These are phyloP conservation scores for Phaedon cochleariae DNA, from an alignment of 2,888 invertebrate species.

Conservation along the genomic window DNA sequence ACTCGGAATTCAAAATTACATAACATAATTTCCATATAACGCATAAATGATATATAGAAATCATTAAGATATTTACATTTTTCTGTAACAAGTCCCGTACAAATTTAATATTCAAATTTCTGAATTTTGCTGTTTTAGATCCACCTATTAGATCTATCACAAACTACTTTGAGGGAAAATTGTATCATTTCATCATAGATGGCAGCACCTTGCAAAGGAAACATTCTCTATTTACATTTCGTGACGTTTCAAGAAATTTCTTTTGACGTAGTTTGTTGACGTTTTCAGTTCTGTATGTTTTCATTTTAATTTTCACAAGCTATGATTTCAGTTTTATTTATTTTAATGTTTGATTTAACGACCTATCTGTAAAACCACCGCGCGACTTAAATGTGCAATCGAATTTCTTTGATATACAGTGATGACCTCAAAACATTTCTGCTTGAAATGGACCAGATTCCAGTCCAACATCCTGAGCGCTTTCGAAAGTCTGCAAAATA, in stretches of 20 bases:
- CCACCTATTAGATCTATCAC: background rate
- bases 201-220: background rate
- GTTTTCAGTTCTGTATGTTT: constrained; percentile 40
- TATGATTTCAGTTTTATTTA: constrained; percentile 38
- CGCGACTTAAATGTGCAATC: constrained; percentile 27
- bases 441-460: constrained; percentile 80
- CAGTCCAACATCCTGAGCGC: constrained; percentile 75
- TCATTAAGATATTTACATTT: too few relatives aligned
- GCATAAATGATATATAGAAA: too few relatives aligned
- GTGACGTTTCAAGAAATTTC: constrained; percentile 13
- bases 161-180: background rate
- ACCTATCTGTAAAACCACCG: constrained; percentile 15
- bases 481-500: constrained; percentile 73
- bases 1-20: too few relatives aligned
- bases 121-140: background rate
- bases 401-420: constrained; percentile 25
- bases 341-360: constrained; percentile 5
- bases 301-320: constrained; percentile 48
- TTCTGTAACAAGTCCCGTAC: too few relatives aligned
- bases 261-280: constrained; percentile 19
- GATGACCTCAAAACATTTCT: constrained; percentile 69
- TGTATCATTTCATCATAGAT: background rate
- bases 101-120: too few relatives aligned
- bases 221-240: background rate
- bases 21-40: too few relatives aligned